These are phyloP conservation scores for Centropyge bicolor DNA, from an alignment of 2,797 vertebrate species.

Conservation along the genomic window DNA sequence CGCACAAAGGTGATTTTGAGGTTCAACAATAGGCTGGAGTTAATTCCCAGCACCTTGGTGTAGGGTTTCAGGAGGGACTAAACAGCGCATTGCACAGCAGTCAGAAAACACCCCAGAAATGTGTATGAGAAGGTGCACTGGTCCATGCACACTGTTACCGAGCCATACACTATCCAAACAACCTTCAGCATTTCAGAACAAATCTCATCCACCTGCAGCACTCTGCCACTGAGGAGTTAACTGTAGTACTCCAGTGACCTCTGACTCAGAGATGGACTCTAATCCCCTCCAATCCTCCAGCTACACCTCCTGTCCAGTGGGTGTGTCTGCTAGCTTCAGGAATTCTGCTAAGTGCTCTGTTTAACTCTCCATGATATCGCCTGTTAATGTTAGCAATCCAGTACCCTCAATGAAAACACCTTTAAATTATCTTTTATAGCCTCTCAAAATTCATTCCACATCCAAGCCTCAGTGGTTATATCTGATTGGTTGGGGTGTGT, in stretches of 20 bases:
- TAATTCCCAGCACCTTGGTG: conserved; percentile 5
- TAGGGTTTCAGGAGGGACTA: conserved; percentile 12
- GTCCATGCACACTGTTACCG: not conserved
- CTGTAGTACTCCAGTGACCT: conserved; percentile 53
- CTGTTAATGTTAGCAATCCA: conserved; percentile 47
- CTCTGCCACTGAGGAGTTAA: conserved; percentile 43
- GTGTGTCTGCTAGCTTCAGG: conserved; percentile 24
- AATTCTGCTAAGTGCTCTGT: conserved; percentile 34
- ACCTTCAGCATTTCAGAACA: conserved; percentile 43
- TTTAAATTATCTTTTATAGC: conserved; percentile 39
- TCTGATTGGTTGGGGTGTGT: conserved; percentile 38
- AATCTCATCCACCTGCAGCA: conserved; percentile 33
- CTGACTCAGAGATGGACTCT: conserved; percentile 52
- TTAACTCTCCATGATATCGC: conserved; percentile 28
- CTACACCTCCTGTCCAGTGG: conserved; percentile 37
- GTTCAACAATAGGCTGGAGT: conserved; percentile 20
- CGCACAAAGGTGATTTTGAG: conserved; percentile 3
- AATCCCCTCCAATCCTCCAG: conserved; percentile 47
- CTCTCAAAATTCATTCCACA: conserved; percentile 45
- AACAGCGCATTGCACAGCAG: conserved; percentile 10
- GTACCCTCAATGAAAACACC: conserved; percentile 26
- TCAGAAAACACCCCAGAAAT: conserved; percentile 7
- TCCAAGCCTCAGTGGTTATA: conserved; percentile 27
- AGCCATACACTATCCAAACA: conserved; percentile 40
- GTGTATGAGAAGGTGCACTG: not conserved